Base-by-base conservation (phyloP, 2,113 vertebrate genomes). In the Oncorhynchus tshawytscha region DNA sequence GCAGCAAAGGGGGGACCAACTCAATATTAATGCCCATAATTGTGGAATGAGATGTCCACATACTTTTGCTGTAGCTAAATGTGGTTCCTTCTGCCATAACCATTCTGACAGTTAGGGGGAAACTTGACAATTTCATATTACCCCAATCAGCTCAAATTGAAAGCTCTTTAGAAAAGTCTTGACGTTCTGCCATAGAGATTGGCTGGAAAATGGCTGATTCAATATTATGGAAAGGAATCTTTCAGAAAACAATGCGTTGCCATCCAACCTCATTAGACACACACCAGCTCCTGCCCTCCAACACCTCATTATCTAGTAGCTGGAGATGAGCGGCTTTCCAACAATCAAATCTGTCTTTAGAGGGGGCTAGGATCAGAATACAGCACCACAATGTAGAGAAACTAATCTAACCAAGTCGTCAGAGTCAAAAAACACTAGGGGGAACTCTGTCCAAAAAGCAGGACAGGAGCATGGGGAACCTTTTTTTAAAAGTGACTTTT, bases 221-320 rank as follows among this genome's bases (percentile, higher is more conserved):
- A 34, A 72, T 74, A 74, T 70, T 78, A 76, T 70, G 68, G 72
- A 81, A 74, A 77, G 20, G 49, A 67, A 45, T 73, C 77, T 74
- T 78, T 3, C 27, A 11, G 72, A 54, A 80, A 59, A 34, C 29
- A 39, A 1, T 8, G 57, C 25, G 9, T 45, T 69, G 84, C 68
- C 79, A 78, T 82, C 39, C 66, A 68, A 85, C 74, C 86, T 51
- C 75, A 80, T 82, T 64, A 78, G 75, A 81, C 72, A 82, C 45
- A 68, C 5, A 62, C 84, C 82, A 76, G 31, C 80, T 76, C 74
- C 29, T 62, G 20, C n/a, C 3, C 59, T 82, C 72, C 66, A 72
- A 82, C 29, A 79, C 71, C 73, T 86, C 80, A 77, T 84, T 85
- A 86, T 79, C 67, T 70, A 65, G 67, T 59, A 16, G 31, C 71